These are phyloP conservation scores for Asarcornis scutulata DNA, from an alignment of 2,113 vertebrate species.

Conservation along the genomic window DNA sequence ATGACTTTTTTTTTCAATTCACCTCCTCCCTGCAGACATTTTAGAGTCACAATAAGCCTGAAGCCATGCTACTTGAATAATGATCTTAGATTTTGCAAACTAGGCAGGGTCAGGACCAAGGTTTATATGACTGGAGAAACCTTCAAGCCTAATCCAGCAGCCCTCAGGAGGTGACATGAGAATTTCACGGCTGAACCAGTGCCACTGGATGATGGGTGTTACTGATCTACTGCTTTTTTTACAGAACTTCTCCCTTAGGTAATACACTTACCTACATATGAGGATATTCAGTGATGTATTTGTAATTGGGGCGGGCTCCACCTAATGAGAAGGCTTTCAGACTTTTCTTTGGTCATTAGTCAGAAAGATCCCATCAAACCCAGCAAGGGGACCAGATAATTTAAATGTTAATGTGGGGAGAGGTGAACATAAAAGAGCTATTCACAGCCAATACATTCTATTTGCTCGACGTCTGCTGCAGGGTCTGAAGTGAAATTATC, in stretches of 20 bases:
- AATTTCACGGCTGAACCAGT: background rate
- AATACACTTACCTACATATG: background rate
- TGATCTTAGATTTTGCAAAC: background rate
- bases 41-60: background rate
- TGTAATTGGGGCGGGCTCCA: background rate
- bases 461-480: background rate
- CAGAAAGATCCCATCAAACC: background rate
- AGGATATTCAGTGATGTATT: background rate
- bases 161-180: background rate
- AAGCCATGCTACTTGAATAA: background rate
- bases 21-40: background rate
- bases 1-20: background rate
- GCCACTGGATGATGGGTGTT: background rate
- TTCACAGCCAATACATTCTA: background rate
- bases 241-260: background rate
- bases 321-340: conserved; percentile 5
- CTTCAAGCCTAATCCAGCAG: background rate
- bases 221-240: background rate
- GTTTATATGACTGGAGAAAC: background rate
- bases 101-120: background rate
- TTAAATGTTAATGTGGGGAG: conserved; percentile 6
- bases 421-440: conserved; percentile 10
- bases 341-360: background rate
- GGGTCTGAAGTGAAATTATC: conserved; percentile 20
- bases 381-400: background rate